These are phyloP conservation scores for Pluvianellus socialis DNA, from an alignment of 2,113 vertebrate genomes.

Conservation along the genomic window DNA sequence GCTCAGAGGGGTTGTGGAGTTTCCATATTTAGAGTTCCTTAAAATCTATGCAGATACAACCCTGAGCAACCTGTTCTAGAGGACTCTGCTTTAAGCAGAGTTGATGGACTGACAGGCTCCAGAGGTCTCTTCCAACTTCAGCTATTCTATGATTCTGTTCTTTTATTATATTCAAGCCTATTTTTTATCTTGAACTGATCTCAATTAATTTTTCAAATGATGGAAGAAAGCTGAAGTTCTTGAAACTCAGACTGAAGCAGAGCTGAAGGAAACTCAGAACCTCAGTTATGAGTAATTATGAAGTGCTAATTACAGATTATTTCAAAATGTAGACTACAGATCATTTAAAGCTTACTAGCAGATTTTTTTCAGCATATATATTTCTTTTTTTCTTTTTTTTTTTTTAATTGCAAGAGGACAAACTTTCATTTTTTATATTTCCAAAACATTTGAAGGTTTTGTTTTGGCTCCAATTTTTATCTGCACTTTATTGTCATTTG, in stretches of 20 bases:
- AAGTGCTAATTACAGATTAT: not conserved
- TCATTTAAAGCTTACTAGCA: not conserved
- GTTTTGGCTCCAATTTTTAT: not conserved
- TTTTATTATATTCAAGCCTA: not conserved
- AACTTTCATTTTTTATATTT: not conserved
- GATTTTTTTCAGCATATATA: not conserved
- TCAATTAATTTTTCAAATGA: not conserved
- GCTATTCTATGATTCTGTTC: not conserved
- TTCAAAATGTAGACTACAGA: not conserved
- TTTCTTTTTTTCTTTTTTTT: not conserved
- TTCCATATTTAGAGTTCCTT: not conserved
- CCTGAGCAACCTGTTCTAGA: not conserved
- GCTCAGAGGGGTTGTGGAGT: not conserved
- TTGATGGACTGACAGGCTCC: not conserved
- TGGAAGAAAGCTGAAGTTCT: not conserved
- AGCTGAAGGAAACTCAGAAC: not conserved
- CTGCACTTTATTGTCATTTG: not conserved
- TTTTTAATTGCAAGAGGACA: not conserved
- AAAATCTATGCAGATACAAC: not conserved
- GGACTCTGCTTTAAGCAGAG: not conserved
- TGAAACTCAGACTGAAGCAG: not conserved
- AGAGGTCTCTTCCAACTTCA: not conserved
- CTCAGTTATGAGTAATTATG: not conserved
- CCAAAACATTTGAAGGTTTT: not conserved
- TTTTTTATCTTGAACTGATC: not conserved